Evolutionary conservation across 2,888 invertebrate genomes (phyloP).

Genomic region (Dryococelus australis): DNA sequence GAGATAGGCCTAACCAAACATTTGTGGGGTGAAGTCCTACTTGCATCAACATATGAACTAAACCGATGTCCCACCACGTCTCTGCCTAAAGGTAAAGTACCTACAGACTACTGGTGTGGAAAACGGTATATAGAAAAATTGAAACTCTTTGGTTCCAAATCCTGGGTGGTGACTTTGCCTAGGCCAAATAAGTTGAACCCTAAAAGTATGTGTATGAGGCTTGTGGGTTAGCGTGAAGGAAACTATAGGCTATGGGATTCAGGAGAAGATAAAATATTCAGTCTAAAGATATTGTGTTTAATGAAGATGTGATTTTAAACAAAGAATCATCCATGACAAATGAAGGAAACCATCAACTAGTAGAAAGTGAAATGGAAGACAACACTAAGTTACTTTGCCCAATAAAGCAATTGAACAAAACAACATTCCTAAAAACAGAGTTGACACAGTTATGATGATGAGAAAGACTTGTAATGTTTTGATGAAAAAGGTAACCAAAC

Average conservation of each 20-base stretch:
- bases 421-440: neutral
- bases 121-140: neutral
- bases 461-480: neutral
- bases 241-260: constrained; percentile 19
- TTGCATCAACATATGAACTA: constrained; percentile 19
- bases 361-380: no score
- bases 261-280: neutral
- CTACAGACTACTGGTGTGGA: constrained; percentile 22
- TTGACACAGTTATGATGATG: neutral
- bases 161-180: neutral
- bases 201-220: neutral
- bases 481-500: neutral
- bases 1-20: neutral
- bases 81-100: neutral
- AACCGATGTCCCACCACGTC: neutral
- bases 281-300: neutral
- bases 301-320: neutral
- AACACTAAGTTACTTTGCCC: no score
- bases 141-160: constrained; percentile 10
- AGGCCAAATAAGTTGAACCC: neutral
- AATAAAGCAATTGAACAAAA: neutral
- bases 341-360: no score
- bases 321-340: no score
- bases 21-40: neutral
- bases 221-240: constrained; percentile 7